Percentiles rank a stretch among this genome's conserved stretches.
Evolutionary conservation across 2,797 vertebrate genomes (phyloP).

Genomic region (Xenentodon cancila): DNA sequence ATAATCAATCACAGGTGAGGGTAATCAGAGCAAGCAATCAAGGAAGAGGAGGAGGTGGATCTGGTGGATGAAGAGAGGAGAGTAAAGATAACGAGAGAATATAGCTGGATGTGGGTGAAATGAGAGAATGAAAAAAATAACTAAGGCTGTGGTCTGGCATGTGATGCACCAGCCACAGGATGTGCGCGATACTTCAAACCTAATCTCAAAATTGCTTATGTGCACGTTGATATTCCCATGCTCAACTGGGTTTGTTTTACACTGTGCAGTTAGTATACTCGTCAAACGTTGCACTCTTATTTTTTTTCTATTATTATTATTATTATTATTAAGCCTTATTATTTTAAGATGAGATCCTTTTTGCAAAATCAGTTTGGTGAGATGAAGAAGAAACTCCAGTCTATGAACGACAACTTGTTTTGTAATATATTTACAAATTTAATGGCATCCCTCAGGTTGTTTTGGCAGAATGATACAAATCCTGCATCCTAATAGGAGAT

Average conservation of each 20-base stretch:
- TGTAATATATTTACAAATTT: constrained; percentile 33
- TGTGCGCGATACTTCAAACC: background rate
- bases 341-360: constrained; percentile 19
- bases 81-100: no score
- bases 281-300: background rate
- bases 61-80: no score
- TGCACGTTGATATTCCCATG: constrained; percentile 1
- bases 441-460: background rate
- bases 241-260: constrained; percentile 1
- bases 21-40: no score
- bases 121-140: no score
- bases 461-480: constrained; percentile 14
- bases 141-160: no score
- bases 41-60: no score
- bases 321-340: no score
- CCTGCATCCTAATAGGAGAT: background rate
- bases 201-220: constrained; percentile 5
- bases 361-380: constrained; percentile 35
- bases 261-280: background rate
- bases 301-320: constrained; percentile 9
- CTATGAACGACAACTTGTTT: constrained; percentile 17
- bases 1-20: no score
- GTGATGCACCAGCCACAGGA: background rate
- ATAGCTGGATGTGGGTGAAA: no score
- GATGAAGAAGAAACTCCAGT: constrained; percentile 3